These are phyloP conservation scores for Dipus sagitta DNA, from an alignment of 2,797 vertebrate species.

Conservation along the genomic window DNA sequence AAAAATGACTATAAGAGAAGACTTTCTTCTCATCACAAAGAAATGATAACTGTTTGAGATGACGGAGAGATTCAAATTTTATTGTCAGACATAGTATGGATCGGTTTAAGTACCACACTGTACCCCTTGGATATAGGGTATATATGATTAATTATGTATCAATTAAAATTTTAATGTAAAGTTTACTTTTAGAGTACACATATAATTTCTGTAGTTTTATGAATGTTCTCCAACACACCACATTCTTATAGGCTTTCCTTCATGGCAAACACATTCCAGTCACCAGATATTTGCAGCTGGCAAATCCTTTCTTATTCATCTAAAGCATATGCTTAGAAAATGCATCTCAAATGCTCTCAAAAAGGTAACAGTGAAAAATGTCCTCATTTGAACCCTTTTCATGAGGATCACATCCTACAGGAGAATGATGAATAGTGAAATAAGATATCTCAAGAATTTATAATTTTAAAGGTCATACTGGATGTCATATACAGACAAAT, in stretches of 20 bases:
- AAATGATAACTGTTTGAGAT: background rate
- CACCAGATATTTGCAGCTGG: background rate
- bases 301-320: background rate
- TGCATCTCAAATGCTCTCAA: background rate
- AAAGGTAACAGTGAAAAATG: background rate
- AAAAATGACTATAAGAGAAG: background rate
- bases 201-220: background rate
- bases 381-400: background rate
- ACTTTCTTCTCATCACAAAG: background rate
- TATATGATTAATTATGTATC: background rate
- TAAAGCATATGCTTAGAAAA: background rate
- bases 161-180: background rate
- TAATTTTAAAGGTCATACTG: background rate
- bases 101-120: background rate
- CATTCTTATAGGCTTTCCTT: background rate
- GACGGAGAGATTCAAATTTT: background rate
- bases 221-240: background rate
- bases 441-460: background rate
- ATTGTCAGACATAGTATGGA: background rate
- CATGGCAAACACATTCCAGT: background rate
- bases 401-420: background rate
- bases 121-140: background rate
- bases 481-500: background rate
- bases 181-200: background rate
- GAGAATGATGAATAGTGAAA: background rate